Conservation (phyloP, 2,113 vertebrate species). For the Lophius piscatorius region DNA sequence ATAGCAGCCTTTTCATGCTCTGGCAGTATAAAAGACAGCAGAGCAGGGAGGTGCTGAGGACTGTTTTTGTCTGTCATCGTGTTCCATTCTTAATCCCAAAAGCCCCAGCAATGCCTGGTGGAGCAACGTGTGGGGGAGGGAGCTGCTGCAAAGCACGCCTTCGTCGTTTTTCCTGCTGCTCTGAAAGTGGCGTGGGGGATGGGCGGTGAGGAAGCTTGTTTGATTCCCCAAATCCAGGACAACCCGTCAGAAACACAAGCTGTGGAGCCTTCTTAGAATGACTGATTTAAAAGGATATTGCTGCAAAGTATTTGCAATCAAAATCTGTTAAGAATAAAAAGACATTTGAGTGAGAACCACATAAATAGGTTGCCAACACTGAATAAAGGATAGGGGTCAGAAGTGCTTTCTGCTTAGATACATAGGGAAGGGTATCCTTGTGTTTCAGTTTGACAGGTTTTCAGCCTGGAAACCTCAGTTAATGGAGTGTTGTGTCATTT, state of each 20-base stretch:
- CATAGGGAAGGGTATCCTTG: conserved; percentile 38
- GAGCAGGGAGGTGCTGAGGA: conserved; percentile 74
- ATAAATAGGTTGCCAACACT: conserved; percentile 21
- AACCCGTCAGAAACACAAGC: conserved; percentile 54
- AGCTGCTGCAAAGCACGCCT: conserved; percentile 72
- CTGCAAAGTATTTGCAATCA: conserved; percentile 51
- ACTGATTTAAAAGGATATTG: conserved; percentile 47
- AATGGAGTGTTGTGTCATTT: conserved; percentile 5
- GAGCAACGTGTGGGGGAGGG: conserved; percentile 70
- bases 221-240: conserved; percentile 74
- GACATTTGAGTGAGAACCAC: conserved; percentile 24
- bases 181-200: conserved; percentile 71
- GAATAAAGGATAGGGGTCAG: conserved; percentile 51
- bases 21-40: conserved; percentile 68
- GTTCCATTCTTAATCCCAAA: conserved; percentile 81
- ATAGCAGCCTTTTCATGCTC: conserved; percentile 77
- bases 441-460: conserved; percentile 19
- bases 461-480: not conserved
- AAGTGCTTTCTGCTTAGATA: conserved; percentile 22
- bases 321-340: conserved; percentile 47
- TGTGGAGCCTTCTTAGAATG: conserved; percentile 38
- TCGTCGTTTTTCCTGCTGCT: conserved; percentile 69
- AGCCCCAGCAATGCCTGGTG: conserved; percentile 74
- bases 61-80: conserved; percentile 81
- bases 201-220: conserved; percentile 67